A percentile compares a stretch with the other conserved stretches of the same genome.
Conservation (phyloP, 2,888 invertebrate species). For the Drosophila dives region DNA sequence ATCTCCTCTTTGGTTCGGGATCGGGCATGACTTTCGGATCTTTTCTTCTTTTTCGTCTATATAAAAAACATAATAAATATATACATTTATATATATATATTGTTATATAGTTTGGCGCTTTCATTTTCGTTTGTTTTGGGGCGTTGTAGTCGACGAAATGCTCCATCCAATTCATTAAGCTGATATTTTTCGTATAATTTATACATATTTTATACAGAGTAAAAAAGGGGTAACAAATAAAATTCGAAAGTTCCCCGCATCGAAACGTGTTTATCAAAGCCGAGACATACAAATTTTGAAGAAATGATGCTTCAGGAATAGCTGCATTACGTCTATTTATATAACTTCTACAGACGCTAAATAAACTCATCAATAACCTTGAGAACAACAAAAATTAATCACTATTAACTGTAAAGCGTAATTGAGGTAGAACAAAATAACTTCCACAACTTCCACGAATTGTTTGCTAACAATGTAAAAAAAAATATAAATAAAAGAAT, state of each 20-base stretch:
- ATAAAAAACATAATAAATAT: constrained; percentile 21
- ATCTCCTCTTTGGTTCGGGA: constrained; percentile 40
- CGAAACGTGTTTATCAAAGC: constrained; percentile 41
- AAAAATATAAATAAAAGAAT: constrained; percentile 2
- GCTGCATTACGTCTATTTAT: constrained; percentile 21
- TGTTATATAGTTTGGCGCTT: constrained; percentile 45
- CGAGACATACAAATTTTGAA: constrained; percentile 36
- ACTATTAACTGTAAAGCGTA: constrained; percentile 8
- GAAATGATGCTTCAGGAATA: no score
- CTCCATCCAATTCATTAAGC: constrained; percentile 62
- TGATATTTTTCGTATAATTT: constrained; percentile 61
- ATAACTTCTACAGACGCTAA: constrained; percentile 11
- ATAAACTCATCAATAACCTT: constrained; percentile 32
- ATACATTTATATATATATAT: not conserved
- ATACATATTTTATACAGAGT: constrained; percentile 35
- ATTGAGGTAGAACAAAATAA: not conserved
- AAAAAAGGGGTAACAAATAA: constrained; percentile 2
- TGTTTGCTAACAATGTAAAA: constrained; percentile 34
- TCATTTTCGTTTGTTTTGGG: constrained; percentile 70
- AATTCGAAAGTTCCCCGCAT: constrained; percentile 50
- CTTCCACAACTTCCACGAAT: constrained; percentile 6
- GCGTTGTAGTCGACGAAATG: constrained; percentile 53
- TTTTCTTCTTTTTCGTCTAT: constrained; percentile 25
- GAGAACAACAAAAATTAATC: constrained; percentile 22
- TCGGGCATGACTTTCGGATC: constrained; percentile 30